These are phyloP conservation scores for Drosophila ambigua DNA, from an alignment of 1,140 invertebrate genomes.

Conservation along the genomic window DNA sequence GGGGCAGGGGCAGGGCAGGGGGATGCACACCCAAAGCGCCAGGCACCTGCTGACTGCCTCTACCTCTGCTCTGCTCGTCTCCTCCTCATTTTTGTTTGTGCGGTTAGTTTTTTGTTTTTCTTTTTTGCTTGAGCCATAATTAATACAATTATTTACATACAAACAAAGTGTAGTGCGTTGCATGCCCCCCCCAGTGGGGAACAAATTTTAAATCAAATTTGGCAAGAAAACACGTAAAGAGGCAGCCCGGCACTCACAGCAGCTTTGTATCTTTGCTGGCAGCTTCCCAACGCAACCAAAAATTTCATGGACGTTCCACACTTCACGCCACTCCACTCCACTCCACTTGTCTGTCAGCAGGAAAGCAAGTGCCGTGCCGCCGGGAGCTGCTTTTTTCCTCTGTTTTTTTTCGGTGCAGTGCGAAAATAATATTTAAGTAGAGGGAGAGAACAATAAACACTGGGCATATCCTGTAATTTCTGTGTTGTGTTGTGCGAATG, in stretches of 20 bases:
- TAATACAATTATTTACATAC: constrained; percentile 47
- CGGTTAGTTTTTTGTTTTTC: constrained; percentile 12
- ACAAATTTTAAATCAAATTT: constrained; percentile 32
- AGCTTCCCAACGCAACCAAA: too few relatives aligned
- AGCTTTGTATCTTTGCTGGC: too few relatives aligned
- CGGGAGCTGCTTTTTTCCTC: constrained; percentile 5
- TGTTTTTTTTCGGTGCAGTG: neutral
- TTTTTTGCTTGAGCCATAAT: constrained; percentile 24
- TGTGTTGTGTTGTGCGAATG: too few relatives aligned
- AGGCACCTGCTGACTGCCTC: constrained; percentile 12
- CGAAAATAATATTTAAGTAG: constrained; percentile 25
- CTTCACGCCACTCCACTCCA: neutral
- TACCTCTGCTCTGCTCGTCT: neutral
- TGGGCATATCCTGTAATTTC: too few relatives aligned
- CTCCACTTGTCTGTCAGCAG: constrained; percentile 13
- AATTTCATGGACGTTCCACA: too few relatives aligned
- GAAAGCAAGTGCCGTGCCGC: constrained; percentile 20
- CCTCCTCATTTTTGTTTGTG: constrained; percentile 28
- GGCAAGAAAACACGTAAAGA: neutral
- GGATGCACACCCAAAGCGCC: constrained; percentile 8
- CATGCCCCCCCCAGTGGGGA: too few relatives aligned
- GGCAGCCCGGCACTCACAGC: too few relatives aligned
- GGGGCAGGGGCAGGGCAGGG: constrained; percentile 1
- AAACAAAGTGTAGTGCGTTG: too few relatives aligned
- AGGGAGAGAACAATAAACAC: too few relatives aligned